Base-by-base conservation (phyloP, 2,888 invertebrate species). In the Xanthia icteritia region DNA sequence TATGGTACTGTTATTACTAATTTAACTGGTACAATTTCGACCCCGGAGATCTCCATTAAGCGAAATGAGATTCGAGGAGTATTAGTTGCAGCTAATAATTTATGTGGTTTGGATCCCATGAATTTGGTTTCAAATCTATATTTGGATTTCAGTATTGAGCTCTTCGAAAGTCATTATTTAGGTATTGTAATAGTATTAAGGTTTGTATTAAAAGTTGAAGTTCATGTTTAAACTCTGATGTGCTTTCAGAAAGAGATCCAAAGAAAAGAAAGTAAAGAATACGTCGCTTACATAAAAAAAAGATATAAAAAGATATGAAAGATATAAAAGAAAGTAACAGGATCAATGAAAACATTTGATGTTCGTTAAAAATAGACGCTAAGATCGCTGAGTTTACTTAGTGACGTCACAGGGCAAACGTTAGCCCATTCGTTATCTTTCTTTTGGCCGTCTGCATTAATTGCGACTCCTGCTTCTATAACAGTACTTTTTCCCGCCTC, bases 391-490 rank as follows among this genome's bases (percentile, higher is more conserved):
- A 72, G 54, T 86, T 79, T 67, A 66, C 69, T 73, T 76, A 70
- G 73, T 84, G 87, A 89, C 87, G 88, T 89, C 87, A 90, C 77
- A 88, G 79, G 82, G 76, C 72, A 83, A 74, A 86, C 80, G 88
- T 76, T 85, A 88, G 89, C 84, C 78, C 23, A 89, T 92, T 91
- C 89, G 86, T 90, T 89, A 90, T 90, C 82, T 80, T 83, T 76
- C 81, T 79, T 82, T 81, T 83, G 88, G 63, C 88, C 89, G 90
- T 91, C 90, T 91, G 89, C 92, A 94, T 94, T 94, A 94, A 94
- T 94, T 95, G 93, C 83, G 91, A 89, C 90, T 92, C 91, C 92
- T 92, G 92, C 92, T 93, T 92, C 90, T 91, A 87, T 91, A 92
- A 91, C 90, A 89, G 89, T 92, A 90, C 91, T 92, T 93, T 92